Percentiles rank a stretch among this genome's conserved stretches.
These are phyloP conservation scores for Macrotis lagotis DNA, from an alignment of 2,113 vertebrate genomes.

Conservation along the genomic window DNA sequence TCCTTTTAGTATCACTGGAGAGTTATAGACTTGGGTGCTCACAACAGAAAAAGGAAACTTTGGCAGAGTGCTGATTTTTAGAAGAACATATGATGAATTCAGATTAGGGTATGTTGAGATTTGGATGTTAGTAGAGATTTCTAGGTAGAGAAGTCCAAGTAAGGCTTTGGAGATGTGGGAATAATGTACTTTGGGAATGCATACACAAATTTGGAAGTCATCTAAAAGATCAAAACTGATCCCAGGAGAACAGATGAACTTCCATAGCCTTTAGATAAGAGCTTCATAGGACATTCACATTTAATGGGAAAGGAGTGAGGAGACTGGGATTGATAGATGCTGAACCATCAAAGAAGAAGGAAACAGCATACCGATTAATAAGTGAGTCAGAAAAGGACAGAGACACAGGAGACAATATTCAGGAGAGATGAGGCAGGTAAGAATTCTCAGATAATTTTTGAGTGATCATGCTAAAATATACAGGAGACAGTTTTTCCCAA, in stretches of 20 bases:
- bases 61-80: not conserved
- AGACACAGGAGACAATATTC: not conserved
- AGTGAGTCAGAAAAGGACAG: not conserved
- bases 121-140: not conserved
- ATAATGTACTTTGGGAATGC: not conserved
- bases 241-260: not conserved
- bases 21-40: not conserved
- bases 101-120: not conserved
- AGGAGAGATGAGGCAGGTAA: not conserved
- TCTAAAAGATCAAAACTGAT: not conserved
- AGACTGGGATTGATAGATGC: not conserved
- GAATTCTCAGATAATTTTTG: not conserved
- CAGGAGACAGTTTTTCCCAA: not conserved
- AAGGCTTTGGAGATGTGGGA: not conserved
- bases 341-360: not conserved
- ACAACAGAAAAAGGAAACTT: not conserved
- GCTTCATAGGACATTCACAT: not conserved
- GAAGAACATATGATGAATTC: not conserved
- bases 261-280: not conserved
- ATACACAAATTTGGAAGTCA: not conserved
- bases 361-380: not conserved
- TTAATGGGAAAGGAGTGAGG: too few species aligned
- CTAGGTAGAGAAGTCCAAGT: not conserved
- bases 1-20: not conserved
- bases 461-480: not conserved